phyloP scores from a whole-genome alignment of 2,888 invertebrate genomes.

The Tetranychus piercei region DNA sequence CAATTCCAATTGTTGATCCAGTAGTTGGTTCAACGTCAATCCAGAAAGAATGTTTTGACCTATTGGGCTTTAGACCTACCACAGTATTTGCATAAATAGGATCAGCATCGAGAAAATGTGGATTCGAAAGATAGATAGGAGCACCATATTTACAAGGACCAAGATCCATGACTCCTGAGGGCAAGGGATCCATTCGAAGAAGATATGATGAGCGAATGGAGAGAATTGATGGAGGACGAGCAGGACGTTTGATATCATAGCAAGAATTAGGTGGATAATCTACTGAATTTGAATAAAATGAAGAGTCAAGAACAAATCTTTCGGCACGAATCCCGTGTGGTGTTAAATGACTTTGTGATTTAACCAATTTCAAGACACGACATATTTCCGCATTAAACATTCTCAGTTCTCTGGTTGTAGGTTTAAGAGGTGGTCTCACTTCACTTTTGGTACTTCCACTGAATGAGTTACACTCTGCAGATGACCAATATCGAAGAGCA shows the following conservation, averaged over 20 bases:
- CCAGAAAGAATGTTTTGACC: constrained; percentile 48
- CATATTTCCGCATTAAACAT: constrained; percentile 21
- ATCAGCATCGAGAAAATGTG: constrained; percentile 61
- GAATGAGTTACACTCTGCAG: background rate
- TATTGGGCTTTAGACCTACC: constrained; percentile 47
- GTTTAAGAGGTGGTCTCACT: background rate
- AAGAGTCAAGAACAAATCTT: constrained; percentile 15
- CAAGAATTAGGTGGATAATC: constrained; percentile 21
- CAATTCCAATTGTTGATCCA: constrained; percentile 16
- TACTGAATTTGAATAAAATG: constrained; percentile 15
- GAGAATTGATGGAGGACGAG: background rate
- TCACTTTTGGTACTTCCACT: background rate
- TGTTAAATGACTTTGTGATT: background rate
- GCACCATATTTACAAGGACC: constrained; percentile 38
- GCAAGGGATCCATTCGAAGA: background rate
- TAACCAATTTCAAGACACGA: constrained; percentile 16
- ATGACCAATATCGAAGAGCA: constrained; percentile 15
- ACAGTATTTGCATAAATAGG: constrained; percentile 39
- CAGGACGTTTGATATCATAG: constrained; percentile 5
- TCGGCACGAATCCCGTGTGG: constrained; percentile 4
- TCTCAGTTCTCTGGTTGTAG: background rate
- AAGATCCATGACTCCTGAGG: constrained; percentile 22
- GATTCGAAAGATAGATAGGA: constrained; percentile 61
- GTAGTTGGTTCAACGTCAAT: constrained; percentile 52
- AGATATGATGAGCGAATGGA: background rate